Evolutionary conservation across 2,888 invertebrate genomes (phyloP).

Genomic region (Clivina fossor): DNA sequence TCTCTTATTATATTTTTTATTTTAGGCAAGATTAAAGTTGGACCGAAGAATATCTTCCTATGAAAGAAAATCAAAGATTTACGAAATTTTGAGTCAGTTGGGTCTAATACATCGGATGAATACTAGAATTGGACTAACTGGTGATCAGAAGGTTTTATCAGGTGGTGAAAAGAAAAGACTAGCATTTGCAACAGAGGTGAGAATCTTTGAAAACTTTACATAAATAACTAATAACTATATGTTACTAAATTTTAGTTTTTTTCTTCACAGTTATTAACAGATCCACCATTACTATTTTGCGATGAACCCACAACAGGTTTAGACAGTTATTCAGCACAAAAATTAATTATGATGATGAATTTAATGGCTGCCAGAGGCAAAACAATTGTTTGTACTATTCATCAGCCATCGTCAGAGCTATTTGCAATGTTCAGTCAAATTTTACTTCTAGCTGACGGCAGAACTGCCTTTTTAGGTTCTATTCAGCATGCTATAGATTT

Average conservation of each 20-base stretch:
- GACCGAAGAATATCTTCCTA: conserved; percentile 65
- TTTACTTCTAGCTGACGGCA: conserved; percentile 82
- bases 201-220: conserved; percentile 26
- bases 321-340: conserved; percentile 90
- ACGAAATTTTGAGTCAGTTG: conserved; percentile 69
- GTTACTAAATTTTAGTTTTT: conserved; percentile 23
- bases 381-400: conserved; percentile 90
- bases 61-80: conserved; percentile 68
- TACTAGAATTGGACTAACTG: conserved; percentile 76
- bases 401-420: conserved; percentile 88
- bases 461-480: conserved; percentile 81
- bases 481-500: conserved; percentile 65
- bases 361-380: conserved; percentile 74
- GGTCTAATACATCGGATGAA: conserved; percentile 70
- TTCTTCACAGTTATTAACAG: conserved; percentile 70
- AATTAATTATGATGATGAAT: conserved; percentile 71
- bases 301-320: conserved; percentile 95
- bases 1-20: conserved; percentile 14
- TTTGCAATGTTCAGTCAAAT: conserved; percentile 80
- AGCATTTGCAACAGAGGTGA: conserved; percentile 89
- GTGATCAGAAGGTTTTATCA: conserved; percentile 78
- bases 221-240: not conserved
- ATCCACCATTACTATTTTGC: conserved; percentile 89
- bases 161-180: conserved; percentile 93
- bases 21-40: conserved; percentile 76